Evolutionary conservation across 2,113 vertebrate species (phyloP).

Genomic region (Xyrauchen texanus): DNA sequence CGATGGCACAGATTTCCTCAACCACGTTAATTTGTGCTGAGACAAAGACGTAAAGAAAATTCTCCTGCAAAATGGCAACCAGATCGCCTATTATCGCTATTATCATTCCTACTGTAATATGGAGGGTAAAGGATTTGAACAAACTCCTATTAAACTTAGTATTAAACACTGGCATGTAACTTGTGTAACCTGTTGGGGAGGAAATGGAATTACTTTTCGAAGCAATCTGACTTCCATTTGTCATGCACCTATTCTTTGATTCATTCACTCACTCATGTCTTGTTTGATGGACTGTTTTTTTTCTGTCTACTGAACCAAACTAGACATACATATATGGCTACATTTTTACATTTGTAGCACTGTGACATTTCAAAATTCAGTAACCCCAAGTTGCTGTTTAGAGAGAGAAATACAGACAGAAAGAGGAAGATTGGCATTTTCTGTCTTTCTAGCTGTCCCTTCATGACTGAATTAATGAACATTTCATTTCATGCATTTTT

Average conservation of each 20-base stretch:
- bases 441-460: not conserved
- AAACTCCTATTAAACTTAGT: not conserved
- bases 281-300: constrained; percentile 18
- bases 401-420: constrained; percentile 15
- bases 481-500: not conserved
- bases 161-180: too few species aligned
- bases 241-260: too few species aligned
- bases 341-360: too few species aligned
- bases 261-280: too few species aligned
- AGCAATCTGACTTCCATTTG: too few species aligned
- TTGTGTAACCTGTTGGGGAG: too few species aligned
- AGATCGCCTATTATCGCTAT: not conserved
- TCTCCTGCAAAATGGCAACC: constrained; percentile 2
- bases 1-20: constrained; percentile 8
- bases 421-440: not conserved
- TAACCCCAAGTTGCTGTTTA: not conserved
- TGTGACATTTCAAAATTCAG: constrained; percentile 29
- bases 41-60: not conserved
- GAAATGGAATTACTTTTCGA: too few species aligned
- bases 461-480: constrained; percentile 11
- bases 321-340: not conserved
- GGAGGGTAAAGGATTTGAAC: not conserved
- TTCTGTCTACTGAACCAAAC: constrained; percentile 8
- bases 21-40: constrained; percentile 14
- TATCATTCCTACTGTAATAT: not conserved